phyloP scores from a whole-genome alignment of 2,888 invertebrate species.

The Caenorhabditis afra region DNA sequence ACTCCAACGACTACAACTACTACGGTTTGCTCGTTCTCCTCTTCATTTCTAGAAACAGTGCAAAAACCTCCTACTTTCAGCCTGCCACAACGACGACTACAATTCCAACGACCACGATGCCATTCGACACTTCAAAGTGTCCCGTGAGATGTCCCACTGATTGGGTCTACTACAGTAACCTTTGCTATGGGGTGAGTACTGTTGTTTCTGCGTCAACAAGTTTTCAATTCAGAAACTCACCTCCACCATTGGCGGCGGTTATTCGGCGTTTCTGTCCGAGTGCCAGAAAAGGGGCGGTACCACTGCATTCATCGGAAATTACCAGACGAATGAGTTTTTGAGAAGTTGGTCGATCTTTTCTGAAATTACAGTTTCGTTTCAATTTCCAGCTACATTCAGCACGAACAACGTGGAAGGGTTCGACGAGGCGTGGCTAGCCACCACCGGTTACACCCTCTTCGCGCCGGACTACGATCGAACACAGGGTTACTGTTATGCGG shows the following conservation, averaged over 20 bases:
- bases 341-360: constrained; percentile 20
- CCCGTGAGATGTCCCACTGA: neutral
- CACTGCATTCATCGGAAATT: neutral
- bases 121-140: constrained; percentile 24
- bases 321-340: constrained; percentile 19
- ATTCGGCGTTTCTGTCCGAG: neutral
- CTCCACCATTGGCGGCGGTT: too few species aligned
- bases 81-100: neutral
- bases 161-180: constrained; percentile 18
- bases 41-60: too few species aligned
- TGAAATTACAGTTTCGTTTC: neutral
- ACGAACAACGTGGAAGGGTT: neutral
- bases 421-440: constrained; percentile 14
- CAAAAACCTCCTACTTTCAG: too few species aligned
- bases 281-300: constrained; percentile 13
- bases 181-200: constrained; percentile 27
- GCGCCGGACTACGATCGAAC: constrained; percentile 1
- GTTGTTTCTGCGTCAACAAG: too few species aligned
- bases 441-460: constrained; percentile 10
- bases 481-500: constrained; percentile 5
- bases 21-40: too few species aligned
- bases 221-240: too few species aligned
- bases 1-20: constrained; percentile 12
- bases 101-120: constrained; percentile 9
- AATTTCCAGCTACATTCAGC: constrained; percentile 21